phyloP scores from a whole-genome alignment of 2,797 vertebrate genomes.

The Semaprochilodus insignis region DNA sequence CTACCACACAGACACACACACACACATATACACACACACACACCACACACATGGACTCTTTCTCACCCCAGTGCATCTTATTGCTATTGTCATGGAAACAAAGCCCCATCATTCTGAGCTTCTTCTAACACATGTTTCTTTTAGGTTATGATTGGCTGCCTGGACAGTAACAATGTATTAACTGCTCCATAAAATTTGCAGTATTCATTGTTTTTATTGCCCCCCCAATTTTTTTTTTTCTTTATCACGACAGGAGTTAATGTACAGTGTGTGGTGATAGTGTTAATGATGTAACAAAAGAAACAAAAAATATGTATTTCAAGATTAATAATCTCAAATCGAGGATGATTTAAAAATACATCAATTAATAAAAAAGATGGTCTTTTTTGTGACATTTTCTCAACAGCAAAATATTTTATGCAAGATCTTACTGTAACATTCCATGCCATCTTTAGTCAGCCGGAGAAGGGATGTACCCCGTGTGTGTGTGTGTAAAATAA shows the following conservation, averaged over 20 bases:
- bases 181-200: constrained; percentile 81
- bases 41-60: constrained; percentile 45
- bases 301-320: constrained; percentile 75
- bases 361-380: constrained; percentile 66
- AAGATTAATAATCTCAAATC: constrained; percentile 60
- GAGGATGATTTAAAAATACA: constrained; percentile 59
- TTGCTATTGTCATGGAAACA: constrained; percentile 50
- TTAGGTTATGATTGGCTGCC: constrained; percentile 77
- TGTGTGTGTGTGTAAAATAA: constrained; percentile 98
- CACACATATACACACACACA: constrained; percentile 19
- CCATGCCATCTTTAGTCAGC: constrained; percentile 94
- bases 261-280: constrained; percentile 91
- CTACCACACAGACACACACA: constrained; percentile 58
- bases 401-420: constrained; percentile 94
- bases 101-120: constrained; percentile 64
- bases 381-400: constrained; percentile 89
- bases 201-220: constrained; percentile 72
- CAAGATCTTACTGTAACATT: constrained; percentile 98
- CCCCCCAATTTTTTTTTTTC: background rate
- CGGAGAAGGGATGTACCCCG: constrained; percentile 90
- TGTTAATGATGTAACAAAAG: constrained; percentile 85
- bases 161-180: constrained; percentile 72
- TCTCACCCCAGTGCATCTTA: constrained; percentile 47
- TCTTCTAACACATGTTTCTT: constrained; percentile 76
- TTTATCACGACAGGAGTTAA: constrained; percentile 80